These are phyloP conservation scores for Eueides isabella DNA, from an alignment of 1,140 invertebrate genomes.

Conservation along the genomic window DNA sequence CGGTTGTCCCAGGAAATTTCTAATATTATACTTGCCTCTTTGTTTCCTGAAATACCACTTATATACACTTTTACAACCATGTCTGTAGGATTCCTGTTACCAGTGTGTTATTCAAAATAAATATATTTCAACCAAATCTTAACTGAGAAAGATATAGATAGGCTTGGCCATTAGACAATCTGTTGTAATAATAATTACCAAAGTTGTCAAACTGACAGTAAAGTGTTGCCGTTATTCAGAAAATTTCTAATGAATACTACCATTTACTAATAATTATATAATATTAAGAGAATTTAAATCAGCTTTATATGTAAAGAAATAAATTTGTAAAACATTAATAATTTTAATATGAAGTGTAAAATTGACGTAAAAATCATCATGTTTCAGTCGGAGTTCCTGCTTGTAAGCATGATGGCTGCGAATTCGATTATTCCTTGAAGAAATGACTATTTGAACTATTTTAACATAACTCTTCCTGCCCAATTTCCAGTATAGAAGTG, in stretches of 20 bases:
- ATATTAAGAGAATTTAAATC: not conserved
- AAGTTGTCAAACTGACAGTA: constrained; percentile 27
- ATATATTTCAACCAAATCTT: constrained; percentile 50
- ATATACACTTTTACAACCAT: constrained; percentile 96
- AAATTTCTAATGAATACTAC: constrained; percentile 19
- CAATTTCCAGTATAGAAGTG: too few species aligned
- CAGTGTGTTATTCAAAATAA: constrained; percentile 34
- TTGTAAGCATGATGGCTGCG: too few species aligned
- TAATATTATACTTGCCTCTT: constrained; percentile 87
- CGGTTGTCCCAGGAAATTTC: constrained; percentile 65
- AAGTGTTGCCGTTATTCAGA: constrained; percentile 3
- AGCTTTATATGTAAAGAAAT: not conserved
- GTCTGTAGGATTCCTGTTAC: constrained; percentile 40
- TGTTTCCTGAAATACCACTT: constrained; percentile 94
- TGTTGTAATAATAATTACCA: constrained; percentile 65
- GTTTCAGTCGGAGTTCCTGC: too few species aligned
- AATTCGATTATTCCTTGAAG: too few species aligned
- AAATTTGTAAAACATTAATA: too few species aligned
- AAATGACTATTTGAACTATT: too few species aligned
- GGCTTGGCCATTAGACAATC: constrained; percentile 78
- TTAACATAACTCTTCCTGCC: too few species aligned
- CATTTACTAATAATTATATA: not conserved
- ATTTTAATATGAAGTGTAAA: too few species aligned
- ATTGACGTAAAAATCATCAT: too few species aligned
- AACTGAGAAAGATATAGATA: constrained; percentile 75